Evolutionary conservation across 2,797 vertebrate species (phyloP).

Genomic region (Glyptemys insculpta): DNA sequence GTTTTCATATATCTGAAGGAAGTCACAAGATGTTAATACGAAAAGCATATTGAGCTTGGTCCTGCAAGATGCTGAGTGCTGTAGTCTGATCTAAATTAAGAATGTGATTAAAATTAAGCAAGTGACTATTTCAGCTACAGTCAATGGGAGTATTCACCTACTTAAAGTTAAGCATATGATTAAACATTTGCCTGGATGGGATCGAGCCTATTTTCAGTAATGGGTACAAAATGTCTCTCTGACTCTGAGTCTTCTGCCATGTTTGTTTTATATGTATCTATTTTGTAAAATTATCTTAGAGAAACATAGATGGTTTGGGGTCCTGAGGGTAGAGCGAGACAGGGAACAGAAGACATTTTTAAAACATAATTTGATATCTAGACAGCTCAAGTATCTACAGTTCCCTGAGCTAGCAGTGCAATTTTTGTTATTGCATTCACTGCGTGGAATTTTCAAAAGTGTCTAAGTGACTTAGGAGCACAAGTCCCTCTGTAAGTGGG

Average conservation of each 20-base stretch:
- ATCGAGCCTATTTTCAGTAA: background rate
- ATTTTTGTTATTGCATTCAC: background rate
- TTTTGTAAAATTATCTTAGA: background rate
- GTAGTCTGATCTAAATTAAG: background rate
- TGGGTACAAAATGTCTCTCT: background rate
- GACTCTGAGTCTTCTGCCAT: background rate
- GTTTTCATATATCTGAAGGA: background rate
- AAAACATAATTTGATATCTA: background rate
- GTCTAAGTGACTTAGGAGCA: background rate
- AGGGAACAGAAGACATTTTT: background rate
- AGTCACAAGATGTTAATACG: background rate
- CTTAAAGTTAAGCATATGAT: background rate
- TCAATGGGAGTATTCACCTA: background rate
- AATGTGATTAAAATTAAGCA: background rate
- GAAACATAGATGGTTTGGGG: background rate
- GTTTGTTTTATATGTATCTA: background rate
- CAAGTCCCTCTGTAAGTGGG: background rate
- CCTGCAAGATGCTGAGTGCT: background rate
- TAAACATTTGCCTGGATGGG: background rate
- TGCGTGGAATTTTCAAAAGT: background rate
- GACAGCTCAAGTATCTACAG: background rate
- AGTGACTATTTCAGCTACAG: background rate
- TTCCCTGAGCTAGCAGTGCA: background rate
- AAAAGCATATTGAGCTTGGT: background rate
- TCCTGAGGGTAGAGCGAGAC: background rate